phyloP scores from a whole-genome alignment of 1,140 invertebrate species.

The Pseudomyrmex dendroicus region DNA sequence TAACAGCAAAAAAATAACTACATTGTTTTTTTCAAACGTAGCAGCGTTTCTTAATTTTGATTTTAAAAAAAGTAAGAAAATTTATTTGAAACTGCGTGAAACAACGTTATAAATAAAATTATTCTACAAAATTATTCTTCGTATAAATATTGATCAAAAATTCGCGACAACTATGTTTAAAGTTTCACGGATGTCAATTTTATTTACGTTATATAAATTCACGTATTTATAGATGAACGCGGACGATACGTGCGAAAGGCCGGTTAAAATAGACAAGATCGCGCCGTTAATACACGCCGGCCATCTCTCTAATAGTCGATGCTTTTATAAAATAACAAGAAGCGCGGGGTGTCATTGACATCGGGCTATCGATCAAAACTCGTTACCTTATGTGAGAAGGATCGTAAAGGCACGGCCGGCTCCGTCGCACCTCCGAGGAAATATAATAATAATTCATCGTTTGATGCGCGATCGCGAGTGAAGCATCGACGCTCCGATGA shows the following conservation, averaged over 20 bases:
- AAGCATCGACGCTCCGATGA: conserved; percentile 58
- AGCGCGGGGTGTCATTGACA: conserved; percentile 34
- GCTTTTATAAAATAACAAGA: conserved; percentile 41
- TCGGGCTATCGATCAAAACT: conserved; percentile 58
- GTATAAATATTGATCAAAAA: background rate
- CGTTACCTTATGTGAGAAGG: conserved; percentile 28
- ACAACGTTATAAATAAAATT: background rate
- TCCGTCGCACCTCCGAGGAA: conserved; percentile 30
- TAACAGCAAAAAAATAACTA: conserved; percentile 2
- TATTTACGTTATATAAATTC: background rate
- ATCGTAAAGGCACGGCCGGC: conserved; percentile 27
- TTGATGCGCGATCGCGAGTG: conserved; percentile 57
- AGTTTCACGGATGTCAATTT: background rate
- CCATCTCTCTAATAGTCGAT: background rate
- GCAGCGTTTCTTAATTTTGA: background rate
- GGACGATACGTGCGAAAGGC: background rate
- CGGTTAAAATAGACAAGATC: conserved; percentile 9
- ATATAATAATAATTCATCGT: conserved; percentile 58
- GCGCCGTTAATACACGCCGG: background rate
- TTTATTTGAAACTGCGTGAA: background rate
- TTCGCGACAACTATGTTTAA: background rate
- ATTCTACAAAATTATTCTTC: background rate
- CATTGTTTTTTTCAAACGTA: background rate
- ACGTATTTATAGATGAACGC: conserved; percentile 5
- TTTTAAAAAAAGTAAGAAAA: background rate